These are phyloP conservation scores for Euproctis similis DNA, from an alignment of 2,888 invertebrate genomes.

Conservation along the genomic window DNA sequence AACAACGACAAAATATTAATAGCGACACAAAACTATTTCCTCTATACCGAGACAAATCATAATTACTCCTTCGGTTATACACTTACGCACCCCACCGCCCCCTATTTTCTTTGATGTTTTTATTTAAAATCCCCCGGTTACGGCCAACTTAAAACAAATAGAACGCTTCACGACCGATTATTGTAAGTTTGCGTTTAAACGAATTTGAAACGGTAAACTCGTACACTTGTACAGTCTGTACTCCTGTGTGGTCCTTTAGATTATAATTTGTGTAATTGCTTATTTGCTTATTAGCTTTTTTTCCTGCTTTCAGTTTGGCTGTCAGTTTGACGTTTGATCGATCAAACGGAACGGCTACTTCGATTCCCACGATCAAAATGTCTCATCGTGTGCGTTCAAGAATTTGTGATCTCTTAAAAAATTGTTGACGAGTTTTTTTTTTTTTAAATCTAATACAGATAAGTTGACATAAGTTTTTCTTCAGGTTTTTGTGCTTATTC, in stretches of 20 bases:
- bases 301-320: slow-evolving; percentile 34
- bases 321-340: slow-evolving; percentile 44
- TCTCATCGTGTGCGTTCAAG: slow-evolving; percentile 10
- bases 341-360: slow-evolving; percentile 38
- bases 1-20: no score
- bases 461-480: no score
- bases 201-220: slow-evolving; percentile 69
- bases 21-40: slow-evolving; percentile 73
- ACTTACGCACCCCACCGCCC: slow-evolving; percentile 66
- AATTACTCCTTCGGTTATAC: slow-evolving; percentile 68
- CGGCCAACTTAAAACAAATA: slow-evolving; percentile 74
- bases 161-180: slow-evolving; percentile 67
- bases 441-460: no score
- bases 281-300: slow-evolving; percentile 50
- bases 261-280: slow-evolving; percentile 34
- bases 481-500: no score
- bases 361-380: slow-evolving; percentile 27
- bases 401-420: slow-evolving; percentile 19
- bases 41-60: slow-evolving; percentile 70
- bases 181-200: slow-evolving; percentile 70
- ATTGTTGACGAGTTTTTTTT: no score
- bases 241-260: slow-evolving; percentile 64
- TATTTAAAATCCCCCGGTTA: slow-evolving; percentile 68
- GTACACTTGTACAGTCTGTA: slow-evolving; percentile 62
- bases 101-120: slow-evolving; percentile 75